Evolutionary conservation across 2,888 invertebrate species (phyloP).

Genomic region (Rhorus exstirpatorius): DNA sequence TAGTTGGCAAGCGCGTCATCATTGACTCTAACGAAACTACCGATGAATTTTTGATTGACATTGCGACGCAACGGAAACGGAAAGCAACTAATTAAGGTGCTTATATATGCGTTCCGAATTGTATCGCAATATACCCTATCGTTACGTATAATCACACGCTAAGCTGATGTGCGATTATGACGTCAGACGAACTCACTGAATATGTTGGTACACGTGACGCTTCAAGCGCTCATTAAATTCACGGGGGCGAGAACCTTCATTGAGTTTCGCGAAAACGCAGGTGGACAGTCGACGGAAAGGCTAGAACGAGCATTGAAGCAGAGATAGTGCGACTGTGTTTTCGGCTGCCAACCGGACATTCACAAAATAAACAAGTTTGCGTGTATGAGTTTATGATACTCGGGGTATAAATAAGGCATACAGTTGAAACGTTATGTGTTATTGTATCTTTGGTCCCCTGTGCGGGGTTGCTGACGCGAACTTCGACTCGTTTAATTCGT

Average conservation of each 20-base stretch:
- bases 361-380: constrained; percentile 23
- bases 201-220: not conserved
- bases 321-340: not conserved
- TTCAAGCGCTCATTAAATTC: not conserved
- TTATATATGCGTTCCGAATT: too few species aligned
- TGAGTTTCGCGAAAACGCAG: not conserved
- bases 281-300: not conserved
- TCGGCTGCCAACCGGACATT: constrained; percentile 11
- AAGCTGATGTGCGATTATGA: not conserved
- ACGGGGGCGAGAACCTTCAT: not conserved
- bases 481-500: constrained; percentile 68
- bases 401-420: not conserved
- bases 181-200: not conserved
- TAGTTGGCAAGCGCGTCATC: too few species aligned
- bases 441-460: constrained; percentile 18
- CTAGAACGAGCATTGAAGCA: not conserved
- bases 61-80: too few species aligned
- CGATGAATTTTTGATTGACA: too few species aligned
- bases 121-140: too few species aligned
- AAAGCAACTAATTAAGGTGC: too few species aligned
- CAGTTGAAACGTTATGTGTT: constrained; percentile 6
- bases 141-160: too few species aligned
- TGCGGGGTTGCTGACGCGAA: constrained; percentile 43
- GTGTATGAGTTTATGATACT: constrained; percentile 27
- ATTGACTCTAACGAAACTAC: too few species aligned